Evolutionary conservation across 2,797 vertebrate species (phyloP), one percentile per base, ranked within the genome.

Genomic region (Discoglossus pictus): DNA sequence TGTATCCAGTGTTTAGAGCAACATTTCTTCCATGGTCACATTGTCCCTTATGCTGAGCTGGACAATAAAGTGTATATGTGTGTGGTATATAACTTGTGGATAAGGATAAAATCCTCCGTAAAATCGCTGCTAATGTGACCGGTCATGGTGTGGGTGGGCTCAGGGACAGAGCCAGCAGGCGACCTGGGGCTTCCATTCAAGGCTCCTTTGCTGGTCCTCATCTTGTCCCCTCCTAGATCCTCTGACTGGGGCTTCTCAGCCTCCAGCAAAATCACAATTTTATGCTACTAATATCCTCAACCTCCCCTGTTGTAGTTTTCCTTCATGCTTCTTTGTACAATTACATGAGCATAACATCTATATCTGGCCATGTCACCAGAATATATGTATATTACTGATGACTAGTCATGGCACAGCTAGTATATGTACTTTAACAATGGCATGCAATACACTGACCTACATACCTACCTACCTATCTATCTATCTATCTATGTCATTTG

Each of bases 51-150:
- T 24, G 23, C 25, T 43, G 36, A 34, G 7, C 43, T 4, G 12
- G 27, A 11, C n/a, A 42, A 13, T 16, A 23, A 55, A 40, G 58
- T 56, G 24, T 18, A 54, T n/a, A 58, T 64, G 44, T 64, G 44
- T 59, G 52, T 54, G 53, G 43, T 58, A 62, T 38, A 55, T 36
- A 12, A 65, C 31, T 2, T 68, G 61, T 58, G 59, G 65, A 66
- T 56, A 43, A 52, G 75, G 79, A 78, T 75, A 74, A 82, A 80
- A 80, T 76, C 75, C 74, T 74, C 79, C 75, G 74, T 75, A 78
- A 77, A 78, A 77, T 70, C 56, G 76, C 21, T 21, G 39, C 75
- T 78, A 81, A 84, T 83, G 72, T 25, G 66, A 65, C 74, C 73
- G 73, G 80, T 80, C 82, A 78, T 78, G 80, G 80, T 79, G 40